Base-by-base conservation (phyloP, 2,113 vertebrate species). In the Colaptes auratus region DNA sequence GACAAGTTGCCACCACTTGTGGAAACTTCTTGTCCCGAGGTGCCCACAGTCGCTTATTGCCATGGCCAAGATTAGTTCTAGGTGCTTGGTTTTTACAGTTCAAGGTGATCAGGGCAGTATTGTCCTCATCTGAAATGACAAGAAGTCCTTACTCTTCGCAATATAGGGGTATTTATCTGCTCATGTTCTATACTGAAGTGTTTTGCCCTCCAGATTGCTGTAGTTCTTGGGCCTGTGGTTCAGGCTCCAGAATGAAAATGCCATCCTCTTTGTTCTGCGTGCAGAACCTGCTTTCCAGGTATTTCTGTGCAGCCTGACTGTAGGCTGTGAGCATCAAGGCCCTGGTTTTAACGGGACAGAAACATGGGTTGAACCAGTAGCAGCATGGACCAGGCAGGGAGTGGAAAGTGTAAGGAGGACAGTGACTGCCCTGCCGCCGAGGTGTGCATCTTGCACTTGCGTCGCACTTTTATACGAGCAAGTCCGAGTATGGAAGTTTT, bases 301-400 rank as follows among this genome's bases (percentile, higher is more conserved):
- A 6, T 56, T 77, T 39, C 25, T 58, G 17, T 31, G 20, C 7
- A 53, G 28, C 14, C 39, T 2, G 2, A 0, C 44, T 50, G 21
- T 30, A n/a, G 30, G 6, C 20, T 27, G 0, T 11, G 13, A 44
- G 64, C 58, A 24, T 12, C 35, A 35, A n/a, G 30, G 33, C 12
- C 24, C 48, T 18, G 12, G 12, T 28, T 66, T 94, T 61, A 52
- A 5, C 6, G 31, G 28, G 17, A 36, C 31, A 31, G 33, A 53
- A 33, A 5, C 14, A 0, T 0, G 2, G 15, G 4, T 2, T 53
- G 56, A 46, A 17, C 6, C 12, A 12, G 15, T 16, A n/a, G 69
- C 15, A 15, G 13, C 30, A 7, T 46, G 33, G 64, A 9, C 4
- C 13, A 6, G 16, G 33, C 0, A 6, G 61, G 31, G 36, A 27